A percentile compares a stretch with the other conserved stretches of the same genome.
Evolutionary conservation across 2,888 invertebrate species (phyloP).

Genomic region (Caenorhabditis imperialis): DNA sequence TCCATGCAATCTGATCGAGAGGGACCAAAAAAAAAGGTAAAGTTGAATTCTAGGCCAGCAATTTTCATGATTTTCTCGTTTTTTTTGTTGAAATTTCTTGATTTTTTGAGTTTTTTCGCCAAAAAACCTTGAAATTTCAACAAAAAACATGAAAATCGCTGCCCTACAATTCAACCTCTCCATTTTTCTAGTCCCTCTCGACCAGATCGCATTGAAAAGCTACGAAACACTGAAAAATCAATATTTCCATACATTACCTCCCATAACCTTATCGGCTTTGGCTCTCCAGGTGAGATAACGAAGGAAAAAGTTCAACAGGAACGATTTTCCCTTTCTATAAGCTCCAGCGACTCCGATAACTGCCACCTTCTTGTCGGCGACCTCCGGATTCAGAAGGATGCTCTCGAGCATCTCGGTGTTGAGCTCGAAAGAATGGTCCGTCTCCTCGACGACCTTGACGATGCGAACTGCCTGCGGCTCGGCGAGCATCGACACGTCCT

Average conservation of each 20-base stretch:
- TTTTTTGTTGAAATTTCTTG: not conserved
- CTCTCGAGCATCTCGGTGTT: constrained; percentile 79
- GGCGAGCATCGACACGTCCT: constrained; percentile 20
- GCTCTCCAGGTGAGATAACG: constrained; percentile 66
- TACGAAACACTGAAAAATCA: too few species aligned
- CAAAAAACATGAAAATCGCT: too few species aligned
- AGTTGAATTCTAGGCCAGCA: too few species aligned
- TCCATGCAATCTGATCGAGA: too few species aligned
- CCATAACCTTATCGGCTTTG: constrained; percentile 45
- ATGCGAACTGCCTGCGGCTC: constrained; percentile 57
- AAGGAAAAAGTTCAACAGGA: constrained; percentile 70
- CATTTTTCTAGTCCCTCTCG: too few species aligned
- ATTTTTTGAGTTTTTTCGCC: too few species aligned
- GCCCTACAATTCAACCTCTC: too few species aligned
- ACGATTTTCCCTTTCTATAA: constrained; percentile 68
- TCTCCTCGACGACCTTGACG: constrained; percentile 64
- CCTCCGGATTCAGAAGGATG: constrained; percentile 77
- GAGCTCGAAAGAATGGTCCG: constrained; percentile 62
- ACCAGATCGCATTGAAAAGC: too few species aligned
- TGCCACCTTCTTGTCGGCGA: constrained; percentile 72
- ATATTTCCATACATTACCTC: too few species aligned
- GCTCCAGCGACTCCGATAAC: constrained; percentile 70
- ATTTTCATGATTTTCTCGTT: constrained; percentile 4
- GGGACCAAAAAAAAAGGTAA: too few species aligned
- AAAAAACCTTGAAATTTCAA: too few species aligned